A percentile compares a stretch with the other conserved stretches of the same genome.
These are phyloP conservation scores for Dryobotodes eremita DNA, from an alignment of 2,888 invertebrate genomes.

Conservation along the genomic window DNA sequence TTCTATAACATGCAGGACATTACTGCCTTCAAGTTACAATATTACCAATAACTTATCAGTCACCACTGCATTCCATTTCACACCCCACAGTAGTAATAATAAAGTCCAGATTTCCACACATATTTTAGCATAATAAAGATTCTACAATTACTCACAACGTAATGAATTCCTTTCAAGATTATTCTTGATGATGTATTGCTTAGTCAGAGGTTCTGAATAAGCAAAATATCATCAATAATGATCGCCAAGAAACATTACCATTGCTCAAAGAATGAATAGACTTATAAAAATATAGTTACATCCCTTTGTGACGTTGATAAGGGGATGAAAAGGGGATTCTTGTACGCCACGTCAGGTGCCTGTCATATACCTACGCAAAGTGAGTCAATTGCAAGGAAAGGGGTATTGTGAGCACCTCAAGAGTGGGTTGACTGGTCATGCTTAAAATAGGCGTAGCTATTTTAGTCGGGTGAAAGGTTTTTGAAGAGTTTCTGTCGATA, in stretches of 20 bases:
- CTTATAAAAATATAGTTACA: conserved; percentile 45
- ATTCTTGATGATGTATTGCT: too few relatives aligned
- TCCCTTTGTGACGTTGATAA: conserved; percentile 48
- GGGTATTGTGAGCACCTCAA: conserved; percentile 1
- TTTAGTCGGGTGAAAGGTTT: conserved; percentile 9
- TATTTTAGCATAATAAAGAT: not conserved
- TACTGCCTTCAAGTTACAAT: not conserved
- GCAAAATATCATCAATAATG: conserved; percentile 36
- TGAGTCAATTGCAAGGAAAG: conserved; percentile 31
- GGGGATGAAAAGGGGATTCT: conserved; percentile 27
- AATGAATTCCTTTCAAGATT: conserved; percentile 4
- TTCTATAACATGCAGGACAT: not conserved
- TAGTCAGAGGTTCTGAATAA: conserved; percentile 10
- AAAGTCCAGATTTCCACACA: not conserved
- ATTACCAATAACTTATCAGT: not conserved
- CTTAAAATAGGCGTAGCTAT: conserved; percentile 6
- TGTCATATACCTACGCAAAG: conserved; percentile 40
- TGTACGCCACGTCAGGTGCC: conserved; percentile 31
- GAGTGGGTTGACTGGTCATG: not conserved
- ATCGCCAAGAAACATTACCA: conserved; percentile 32
- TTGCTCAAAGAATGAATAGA: conserved; percentile 16
- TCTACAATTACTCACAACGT: conserved; percentile 7
- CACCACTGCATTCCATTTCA: not conserved
- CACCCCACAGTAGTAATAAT: too few relatives aligned
- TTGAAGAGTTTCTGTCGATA: not conserved